phyloP scores from a whole-genome alignment of 2,113 vertebrate species.

The Hippotragus niger region DNA sequence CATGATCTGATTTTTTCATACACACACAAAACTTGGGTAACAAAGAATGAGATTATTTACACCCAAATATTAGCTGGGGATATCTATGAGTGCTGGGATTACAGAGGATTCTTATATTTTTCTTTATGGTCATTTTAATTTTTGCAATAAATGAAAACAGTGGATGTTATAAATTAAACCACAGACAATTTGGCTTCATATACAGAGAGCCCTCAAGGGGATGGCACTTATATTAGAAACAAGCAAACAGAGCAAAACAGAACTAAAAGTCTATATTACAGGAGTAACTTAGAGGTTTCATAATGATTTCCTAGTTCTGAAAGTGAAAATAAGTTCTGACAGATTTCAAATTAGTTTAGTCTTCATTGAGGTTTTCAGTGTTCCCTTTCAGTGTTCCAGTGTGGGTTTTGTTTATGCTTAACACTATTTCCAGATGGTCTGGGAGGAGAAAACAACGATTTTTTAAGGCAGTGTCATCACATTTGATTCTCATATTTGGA shows the following conservation, averaged over 20 bases:
- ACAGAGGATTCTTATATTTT: background rate
- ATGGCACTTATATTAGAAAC: background rate
- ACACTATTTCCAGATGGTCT: constrained; percentile 33
- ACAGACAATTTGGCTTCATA: constrained; percentile 32
- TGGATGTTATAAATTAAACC: constrained; percentile 19
- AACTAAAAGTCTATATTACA: background rate
- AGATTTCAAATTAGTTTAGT: constrained; percentile 32
- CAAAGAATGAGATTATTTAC: constrained; percentile 3
- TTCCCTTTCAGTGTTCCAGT: background rate
- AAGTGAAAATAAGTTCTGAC: constrained; percentile 24
- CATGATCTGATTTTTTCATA: background rate
- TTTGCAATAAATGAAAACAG: constrained; percentile 6
- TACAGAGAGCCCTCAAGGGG: background rate
- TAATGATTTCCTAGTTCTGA: constrained; percentile 27
- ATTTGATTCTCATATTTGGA: constrained; percentile 39
- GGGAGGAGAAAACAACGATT: background rate
- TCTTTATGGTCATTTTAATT: background rate
- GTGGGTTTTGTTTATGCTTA: constrained; percentile 23
- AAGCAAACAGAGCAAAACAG: constrained; percentile 13
- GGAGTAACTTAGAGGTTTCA: background rate
- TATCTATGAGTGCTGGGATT: background rate
- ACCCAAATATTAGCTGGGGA: background rate
- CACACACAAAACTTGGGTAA: background rate
- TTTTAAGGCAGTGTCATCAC: constrained; percentile 19
- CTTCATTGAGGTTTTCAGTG: background rate